Evolutionary conservation across 2,888 invertebrate genomes (phyloP).

Genomic region (Ceramica pisi): DNA sequence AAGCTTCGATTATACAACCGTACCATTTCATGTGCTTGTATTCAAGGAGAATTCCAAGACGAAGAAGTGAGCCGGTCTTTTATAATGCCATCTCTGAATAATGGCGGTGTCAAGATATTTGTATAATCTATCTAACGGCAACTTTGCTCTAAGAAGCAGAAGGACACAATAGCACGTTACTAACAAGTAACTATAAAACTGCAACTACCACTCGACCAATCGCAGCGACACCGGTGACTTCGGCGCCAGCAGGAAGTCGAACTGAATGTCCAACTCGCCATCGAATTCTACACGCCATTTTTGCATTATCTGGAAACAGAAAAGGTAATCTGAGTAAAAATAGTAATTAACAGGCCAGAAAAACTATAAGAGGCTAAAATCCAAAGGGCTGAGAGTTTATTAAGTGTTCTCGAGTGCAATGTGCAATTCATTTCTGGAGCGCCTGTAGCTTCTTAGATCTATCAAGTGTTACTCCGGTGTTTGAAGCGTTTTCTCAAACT

Average conservation of each 20-base stretch:
- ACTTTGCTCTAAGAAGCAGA: constrained; percentile 30
- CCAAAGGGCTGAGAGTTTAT: too few species aligned
- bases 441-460: too few species aligned
- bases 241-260: constrained; percentile 95
- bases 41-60: constrained; percentile 13
- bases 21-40: constrained; percentile 3
- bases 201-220: constrained; percentile 91
- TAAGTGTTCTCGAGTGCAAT: too few species aligned
- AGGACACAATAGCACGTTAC: constrained; percentile 15
- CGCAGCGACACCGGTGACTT: constrained; percentile 93
- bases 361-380: too few species aligned
- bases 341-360: too few species aligned
- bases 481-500: too few species aligned
- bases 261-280: constrained; percentile 93
- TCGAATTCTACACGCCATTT: constrained; percentile 93
- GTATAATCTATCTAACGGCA: constrained; percentile 24
- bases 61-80: background rate
- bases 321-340: background rate
- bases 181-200: background rate
- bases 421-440: too few species aligned
- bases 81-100: constrained; percentile 13
- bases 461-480: too few species aligned
- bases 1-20: constrained; percentile 65
- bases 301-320: constrained; percentile 91
- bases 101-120: constrained; percentile 10